Evolutionary conservation across 2,113 vertebrate genomes (phyloP).

Genomic region (Crotalus helleri): DNA sequence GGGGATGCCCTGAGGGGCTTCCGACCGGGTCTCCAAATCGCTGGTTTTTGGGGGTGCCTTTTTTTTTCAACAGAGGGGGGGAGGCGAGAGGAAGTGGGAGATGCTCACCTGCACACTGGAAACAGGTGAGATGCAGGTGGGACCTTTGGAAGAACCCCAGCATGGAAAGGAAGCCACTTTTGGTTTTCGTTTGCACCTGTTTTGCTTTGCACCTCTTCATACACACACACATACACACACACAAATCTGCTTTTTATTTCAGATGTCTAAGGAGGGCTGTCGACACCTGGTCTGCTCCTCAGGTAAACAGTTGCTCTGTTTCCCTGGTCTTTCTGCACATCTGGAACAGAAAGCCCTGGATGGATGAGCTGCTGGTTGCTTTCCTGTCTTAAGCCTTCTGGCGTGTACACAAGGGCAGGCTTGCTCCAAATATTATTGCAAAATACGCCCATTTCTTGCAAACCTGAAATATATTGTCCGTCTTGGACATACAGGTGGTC

Average conservation of each 20-base stretch:
- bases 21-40: neutral
- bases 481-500: neutral
- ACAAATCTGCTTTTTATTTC: slow-evolving; percentile 30
- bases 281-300: slow-evolving; percentile 83
- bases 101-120: neutral
- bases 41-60: too few species aligned
- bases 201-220: neutral
- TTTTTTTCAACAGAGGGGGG: neutral
- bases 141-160: neutral
- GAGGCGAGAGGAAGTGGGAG: neutral
- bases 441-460: neutral
- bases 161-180: neutral
- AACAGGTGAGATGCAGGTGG: neutral
- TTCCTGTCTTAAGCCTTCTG: neutral
- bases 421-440: neutral
- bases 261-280: slow-evolving; percentile 80
- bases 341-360: neutral
- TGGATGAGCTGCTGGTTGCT: neutral
- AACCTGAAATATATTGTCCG: neutral
- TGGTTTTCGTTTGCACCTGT: neutral
- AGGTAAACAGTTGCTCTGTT: slow-evolving; percentile 66
- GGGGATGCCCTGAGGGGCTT: too few species aligned
- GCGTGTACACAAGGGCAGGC: neutral
- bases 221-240: too few species aligned
- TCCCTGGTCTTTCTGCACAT: accelerated